Evolutionary conservation across 2,113 vertebrate genomes (phyloP).

Genomic region (Scatophagus argus): DNA sequence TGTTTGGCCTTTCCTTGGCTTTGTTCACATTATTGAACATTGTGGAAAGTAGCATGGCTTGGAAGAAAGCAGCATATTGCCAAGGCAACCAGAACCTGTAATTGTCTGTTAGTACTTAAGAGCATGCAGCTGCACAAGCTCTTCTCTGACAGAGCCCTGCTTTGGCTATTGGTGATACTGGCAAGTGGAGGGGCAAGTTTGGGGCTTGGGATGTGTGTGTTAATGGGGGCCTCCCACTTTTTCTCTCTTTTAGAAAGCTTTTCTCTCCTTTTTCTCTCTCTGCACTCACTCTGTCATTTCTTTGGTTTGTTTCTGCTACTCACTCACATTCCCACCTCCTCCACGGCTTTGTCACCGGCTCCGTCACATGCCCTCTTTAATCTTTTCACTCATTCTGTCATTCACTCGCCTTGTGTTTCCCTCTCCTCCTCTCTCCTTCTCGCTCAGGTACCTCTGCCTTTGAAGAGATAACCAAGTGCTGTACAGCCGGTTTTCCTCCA

Average conservation of each 20-base stretch:
- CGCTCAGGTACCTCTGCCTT: constrained; percentile 36
- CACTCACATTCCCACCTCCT: constrained; percentile 51
- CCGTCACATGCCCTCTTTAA: constrained; percentile 57
- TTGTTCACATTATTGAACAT: constrained; percentile 69
- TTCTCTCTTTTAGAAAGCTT: constrained; percentile 33
- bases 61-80: constrained; percentile 77
- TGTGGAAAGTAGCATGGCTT: constrained; percentile 76
- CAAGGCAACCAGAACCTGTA: constrained; percentile 76
- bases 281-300: constrained; percentile 14
- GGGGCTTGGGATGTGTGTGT: constrained; percentile 3
- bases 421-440: neutral
- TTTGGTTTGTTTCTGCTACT: constrained; percentile 38
- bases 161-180: constrained; percentile 60
- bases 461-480: constrained; percentile 31
- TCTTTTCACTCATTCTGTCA: constrained; percentile 57
- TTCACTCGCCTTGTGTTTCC: constrained; percentile 1
- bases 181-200: constrained; percentile 36
- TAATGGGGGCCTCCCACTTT: constrained; percentile 15
- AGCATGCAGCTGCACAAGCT: constrained; percentile 76
- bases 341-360: constrained; percentile 30
- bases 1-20: constrained; percentile 76
- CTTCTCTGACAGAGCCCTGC: constrained; percentile 59
- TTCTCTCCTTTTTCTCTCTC: constrained; percentile 17
- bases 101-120: constrained; percentile 74
- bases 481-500: constrained; percentile 25